These are phyloP conservation scores for Takifugu ocellatus DNA, from an alignment of 2,797 vertebrate genomes.

Conservation along the genomic window DNA sequence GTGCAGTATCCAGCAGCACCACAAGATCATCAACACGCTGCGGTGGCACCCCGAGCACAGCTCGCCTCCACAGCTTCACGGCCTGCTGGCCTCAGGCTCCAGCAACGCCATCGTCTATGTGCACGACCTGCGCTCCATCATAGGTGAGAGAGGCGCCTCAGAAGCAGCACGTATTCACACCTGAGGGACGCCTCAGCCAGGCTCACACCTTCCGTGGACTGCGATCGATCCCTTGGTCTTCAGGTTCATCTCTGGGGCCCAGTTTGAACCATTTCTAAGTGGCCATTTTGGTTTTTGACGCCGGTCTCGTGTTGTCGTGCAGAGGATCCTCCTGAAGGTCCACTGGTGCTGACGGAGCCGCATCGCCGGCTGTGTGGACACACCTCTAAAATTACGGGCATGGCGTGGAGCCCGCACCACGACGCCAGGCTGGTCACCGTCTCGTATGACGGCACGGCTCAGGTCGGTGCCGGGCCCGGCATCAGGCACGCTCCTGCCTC, in stretches of 20 bases:
- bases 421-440: slow-evolving; percentile 84
- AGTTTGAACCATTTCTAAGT: not conserved
- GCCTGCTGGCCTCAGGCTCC: slow-evolving; percentile 90
- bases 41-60: slow-evolving; percentile 87
- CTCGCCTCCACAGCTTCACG: slow-evolving; percentile 73
- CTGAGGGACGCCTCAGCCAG: no score
- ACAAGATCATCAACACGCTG: slow-evolving; percentile 91
- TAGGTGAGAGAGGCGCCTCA: slow-evolving; percentile 74
- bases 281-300: not conserved
- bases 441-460: slow-evolving; percentile 92
- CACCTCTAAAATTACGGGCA: slow-evolving; percentile 88
- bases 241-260: no score
- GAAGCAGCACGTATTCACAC: not conserved
- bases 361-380: slow-evolving; percentile 87
- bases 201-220: not conserved
- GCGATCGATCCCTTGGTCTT: no score
- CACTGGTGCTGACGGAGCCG: slow-evolving; percentile 83
- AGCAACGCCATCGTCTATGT: slow-evolving; percentile 88
- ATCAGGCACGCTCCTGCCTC: no score
- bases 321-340: slow-evolving; percentile 80
- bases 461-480: slow-evolving; percentile 71
- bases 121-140: slow-evolving; percentile 79
- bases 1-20: slow-evolving; percentile 93
- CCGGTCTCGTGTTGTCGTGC: not conserved
- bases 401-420: slow-evolving; percentile 95